These are phyloP conservation scores for Leucophenga varia DNA, from an alignment of 1,140 invertebrate genomes.

Conservation along the genomic window DNA sequence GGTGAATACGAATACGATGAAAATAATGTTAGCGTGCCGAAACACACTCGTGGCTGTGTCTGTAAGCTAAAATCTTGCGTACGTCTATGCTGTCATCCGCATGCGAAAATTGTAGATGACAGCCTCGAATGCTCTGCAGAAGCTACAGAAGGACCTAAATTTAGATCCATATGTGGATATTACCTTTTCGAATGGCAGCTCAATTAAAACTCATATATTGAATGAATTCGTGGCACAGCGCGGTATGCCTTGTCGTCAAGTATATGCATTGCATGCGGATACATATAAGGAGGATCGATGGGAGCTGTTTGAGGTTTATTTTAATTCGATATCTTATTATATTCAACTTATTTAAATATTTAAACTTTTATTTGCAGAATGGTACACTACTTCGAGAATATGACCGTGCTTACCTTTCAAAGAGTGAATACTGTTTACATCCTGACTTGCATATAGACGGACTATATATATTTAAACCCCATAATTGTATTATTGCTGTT, in stretches of 20 bases:
- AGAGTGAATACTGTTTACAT: too few relatives aligned
- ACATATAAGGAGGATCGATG: constrained; percentile 14
- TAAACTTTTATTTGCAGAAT: constrained; percentile 27
- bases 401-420: constrained; percentile 5
- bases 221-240: constrained; percentile 28
- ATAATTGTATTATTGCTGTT: too few relatives aligned
- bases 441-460: too few relatives aligned
- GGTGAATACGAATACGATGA: constrained; percentile 26
- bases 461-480: too few relatives aligned
- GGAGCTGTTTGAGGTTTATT: constrained; percentile 32
- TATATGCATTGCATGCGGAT: constrained; percentile 18
- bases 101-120: not conserved
- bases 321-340: too few relatives aligned
- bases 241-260: constrained; percentile 4
- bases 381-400: constrained; percentile 21
- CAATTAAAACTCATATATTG: constrained; percentile 15
- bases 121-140: constrained; percentile 7
- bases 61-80: constrained; percentile 30
- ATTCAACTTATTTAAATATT: too few relatives aligned
- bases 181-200: constrained; percentile 13
- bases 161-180: constrained; percentile 25
- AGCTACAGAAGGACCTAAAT: not conserved
- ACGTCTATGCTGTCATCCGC: constrained; percentile 33
- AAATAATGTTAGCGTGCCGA: constrained; percentile 6
- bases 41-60: constrained; percentile 34